Base-by-base conservation (phyloP, 2,888 invertebrate genomes). In the Osedax fenrisi region DNA sequence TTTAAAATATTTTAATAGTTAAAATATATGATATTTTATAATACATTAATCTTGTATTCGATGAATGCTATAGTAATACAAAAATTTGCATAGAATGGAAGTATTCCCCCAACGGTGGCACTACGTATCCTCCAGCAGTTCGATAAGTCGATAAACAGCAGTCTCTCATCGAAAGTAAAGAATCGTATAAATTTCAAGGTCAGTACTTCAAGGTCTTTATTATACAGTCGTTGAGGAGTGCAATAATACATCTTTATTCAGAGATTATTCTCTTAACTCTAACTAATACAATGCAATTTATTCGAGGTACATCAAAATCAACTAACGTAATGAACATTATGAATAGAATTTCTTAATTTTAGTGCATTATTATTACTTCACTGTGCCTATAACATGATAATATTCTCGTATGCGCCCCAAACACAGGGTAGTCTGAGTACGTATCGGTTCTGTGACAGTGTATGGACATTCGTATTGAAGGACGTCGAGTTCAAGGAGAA, bases 391-490 rank as follows among this genome's bases (percentile, higher is more conserved):
- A 5, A 41, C 41, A 41, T 41, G 41, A 17, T 41, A 41, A 41
- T 17, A 41, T 10, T 41, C 17, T 41, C 41, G 10, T 17, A 5
- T 41, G 5, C 41, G 10, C 41, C 3, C 27, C 59, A 2, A n/a
- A 78, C 80, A 26, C 80, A 88, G 87, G 88, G 88, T 17, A 87
- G 88, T 80, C 83, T 89, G 78, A 87, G 88, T 80, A 89, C 89
- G 88, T 88, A 91, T 85, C 87, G 98, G 82, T 99, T 98, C 86
- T 98, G 98, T 88, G 98, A 98, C 87, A 98, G 98, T 87, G 98
- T 99, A 1, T 99, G 98, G 98, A 99, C 98, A 3, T 94, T 99
- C 82, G 93, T 99, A 89, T 87, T 99, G 80, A 94, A 94, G 83
- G 92, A 96, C 86, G 96, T 96, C 5, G 96, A 97, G 84, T 96